These are phyloP conservation scores for Lacanobia oleracea DNA, from an alignment of 2,888 invertebrate genomes.

Conservation along the genomic window DNA sequence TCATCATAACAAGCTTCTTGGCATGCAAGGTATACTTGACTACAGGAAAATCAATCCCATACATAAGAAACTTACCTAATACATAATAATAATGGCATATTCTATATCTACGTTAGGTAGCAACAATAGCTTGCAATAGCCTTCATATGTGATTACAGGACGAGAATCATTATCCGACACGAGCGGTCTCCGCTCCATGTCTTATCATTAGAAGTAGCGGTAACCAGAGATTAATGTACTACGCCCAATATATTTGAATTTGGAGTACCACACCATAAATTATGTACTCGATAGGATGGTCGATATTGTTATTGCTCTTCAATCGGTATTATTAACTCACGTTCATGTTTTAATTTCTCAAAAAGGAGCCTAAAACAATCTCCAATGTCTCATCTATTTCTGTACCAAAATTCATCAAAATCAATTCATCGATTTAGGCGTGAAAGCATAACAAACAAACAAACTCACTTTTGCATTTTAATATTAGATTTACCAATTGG, in stretches of 20 bases:
- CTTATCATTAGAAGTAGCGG: conserved; percentile 58
- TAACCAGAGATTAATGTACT: conserved; percentile 44
- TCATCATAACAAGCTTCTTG: too few relatives aligned
- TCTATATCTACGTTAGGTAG: conserved; percentile 14
- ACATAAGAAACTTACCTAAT: neutral
- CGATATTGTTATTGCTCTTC: neutral
- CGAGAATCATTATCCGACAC: conserved; percentile 45
- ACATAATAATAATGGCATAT: conserved; percentile 1
- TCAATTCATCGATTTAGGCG: too few relatives aligned
- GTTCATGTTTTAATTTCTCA: too few relatives aligned
- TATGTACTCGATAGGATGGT: conserved; percentile 6
- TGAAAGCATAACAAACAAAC: too few relatives aligned
- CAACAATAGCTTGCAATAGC: conserved; percentile 39
- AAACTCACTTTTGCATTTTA: too few relatives aligned
- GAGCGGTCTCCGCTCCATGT: conserved; percentile 27
- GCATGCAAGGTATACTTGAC: too few relatives aligned
- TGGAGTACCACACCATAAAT: conserved; percentile 47
- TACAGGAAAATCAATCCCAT: neutral
- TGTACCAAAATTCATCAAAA: too few relatives aligned
- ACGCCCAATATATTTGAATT: conserved; percentile 45
- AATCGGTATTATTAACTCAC: too few relatives aligned
- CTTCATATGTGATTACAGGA: conserved; percentile 53
- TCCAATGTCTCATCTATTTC: too few relatives aligned
- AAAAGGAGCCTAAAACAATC: too few relatives aligned
- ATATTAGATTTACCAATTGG: too few relatives aligned